Evolutionary conservation across 2,888 invertebrate genomes (phyloP), one percentile per base, ranked within the genome.

Genomic region (Chrysodeixis includens): DNA sequence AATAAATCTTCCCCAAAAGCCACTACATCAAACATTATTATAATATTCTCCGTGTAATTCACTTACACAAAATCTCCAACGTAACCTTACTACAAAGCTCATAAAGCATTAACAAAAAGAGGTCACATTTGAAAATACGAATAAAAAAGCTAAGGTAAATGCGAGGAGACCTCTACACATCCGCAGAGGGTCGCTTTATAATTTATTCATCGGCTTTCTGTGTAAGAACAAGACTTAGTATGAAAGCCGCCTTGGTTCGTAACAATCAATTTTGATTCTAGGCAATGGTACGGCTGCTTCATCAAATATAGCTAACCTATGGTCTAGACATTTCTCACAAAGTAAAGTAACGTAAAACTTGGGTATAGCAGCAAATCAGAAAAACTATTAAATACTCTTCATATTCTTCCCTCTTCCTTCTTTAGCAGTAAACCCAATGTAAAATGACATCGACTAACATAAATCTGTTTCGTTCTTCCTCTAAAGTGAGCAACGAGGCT

Each of bases 401-500:
- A n/a, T n/a, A n/a, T n/a, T n/a, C n/a, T n/a, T n/a, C n/a, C n/a
- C n/a, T n/a, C n/a, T n/a, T n/a, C n/a, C n/a, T n/a, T n/a, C n/a
- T n/a, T n/a, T n/a, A n/a, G n/a, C n/a, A n/a, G n/a, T n/a, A n/a
- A n/a, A n/a, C n/a, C n/a, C n/a, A n/a, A 14, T n/a, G n/a, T 40
- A 40, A 35, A 35, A 35, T n/a, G 40, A n/a, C 40, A 40, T 40
- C 4, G 40, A n/a, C n/a, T 5, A n/a, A 40, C 40, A 40, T 40
- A 40, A 40, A n/a, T 40, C 40, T 40, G 40, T 40, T 40, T 40
- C 40, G 40, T 40, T 40, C 40, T 40, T 40, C 40, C 40, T 40
- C 69, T 67, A 81, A 85, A 84, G 77, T 81, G 81, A 79, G 78
- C 83, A 83, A 83, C 85, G 81, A 76, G 74, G 66, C 52, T 81